These are phyloP conservation scores for Steatornis caripensis DNA, from an alignment of 2,113 vertebrate species.

Conservation along the genomic window DNA sequence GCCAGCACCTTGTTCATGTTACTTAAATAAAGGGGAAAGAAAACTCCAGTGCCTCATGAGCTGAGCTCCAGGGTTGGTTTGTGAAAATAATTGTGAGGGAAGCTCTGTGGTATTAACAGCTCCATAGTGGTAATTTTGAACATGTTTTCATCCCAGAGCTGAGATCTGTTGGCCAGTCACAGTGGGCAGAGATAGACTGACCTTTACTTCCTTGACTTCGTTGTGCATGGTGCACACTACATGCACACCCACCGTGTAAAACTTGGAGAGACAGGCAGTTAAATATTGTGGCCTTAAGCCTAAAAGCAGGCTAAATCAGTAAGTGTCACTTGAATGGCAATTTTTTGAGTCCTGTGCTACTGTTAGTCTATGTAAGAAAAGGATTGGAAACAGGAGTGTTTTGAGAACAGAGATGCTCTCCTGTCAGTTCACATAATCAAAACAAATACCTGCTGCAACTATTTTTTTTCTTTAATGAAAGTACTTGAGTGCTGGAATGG, in stretches of 20 bases:
- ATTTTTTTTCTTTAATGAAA: background rate
- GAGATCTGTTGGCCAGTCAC: background rate
- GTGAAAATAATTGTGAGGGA: background rate
- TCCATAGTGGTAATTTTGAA: background rate
- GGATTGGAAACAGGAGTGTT: background rate
- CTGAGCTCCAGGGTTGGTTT: background rate
- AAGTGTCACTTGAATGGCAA: background rate
- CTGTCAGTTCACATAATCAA: background rate
- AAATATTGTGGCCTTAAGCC: background rate
- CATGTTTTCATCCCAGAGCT: background rate
- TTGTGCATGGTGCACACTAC: background rate
- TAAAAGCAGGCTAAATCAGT: background rate
- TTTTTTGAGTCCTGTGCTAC: background rate
- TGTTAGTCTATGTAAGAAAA: background rate
- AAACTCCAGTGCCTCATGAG: background rate
- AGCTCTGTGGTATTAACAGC: background rate
- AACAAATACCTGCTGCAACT: background rate
- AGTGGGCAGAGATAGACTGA: background rate
- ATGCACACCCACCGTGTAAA: background rate
- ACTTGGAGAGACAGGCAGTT: background rate
- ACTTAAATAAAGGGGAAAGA: background rate
- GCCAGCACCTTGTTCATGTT: background rate
- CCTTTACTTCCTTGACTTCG: background rate
- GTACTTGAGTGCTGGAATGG: background rate
- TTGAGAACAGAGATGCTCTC: background rate